Evolutionary conservation across 2,888 invertebrate species (phyloP), one percentile per base, ranked within the genome.

Genomic region (Leucozona laternaria): DNA sequence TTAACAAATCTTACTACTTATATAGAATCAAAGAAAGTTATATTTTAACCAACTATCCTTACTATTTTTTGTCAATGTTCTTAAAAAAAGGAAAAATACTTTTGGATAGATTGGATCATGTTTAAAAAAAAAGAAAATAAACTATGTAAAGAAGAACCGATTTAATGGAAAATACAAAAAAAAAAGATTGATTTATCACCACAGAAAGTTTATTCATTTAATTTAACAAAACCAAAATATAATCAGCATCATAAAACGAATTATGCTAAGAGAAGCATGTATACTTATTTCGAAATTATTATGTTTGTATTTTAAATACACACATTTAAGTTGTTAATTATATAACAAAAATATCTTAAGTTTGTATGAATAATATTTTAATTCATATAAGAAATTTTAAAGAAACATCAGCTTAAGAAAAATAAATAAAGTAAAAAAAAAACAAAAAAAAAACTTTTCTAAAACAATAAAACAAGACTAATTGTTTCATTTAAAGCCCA

Each of bases 1-100:
- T 57, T 75, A 76, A 77, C 50, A 50, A 58, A 84, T 66, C 75
- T 71, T 53, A 50, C 40, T 40, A 43, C 17, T 4, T 15, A 15
- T 60, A 34, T 1, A 28, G n/a, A n/a, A n/a, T n/a, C n/a, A n/a
- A 53, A 28, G 2, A 57, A 31, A 57, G 6, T 15, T 50, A 15
- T 50, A 13, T 55, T 55, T n/a, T 40, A 53, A n/a, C n/a, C 31
- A 31, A 17, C 57, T 57, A 55, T 55, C 31, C 28, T 17, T 8
- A 55, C 10, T 55, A 55, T 55, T 31, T 55, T 28, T 28, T 55
- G n/a, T 28, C 55, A 55, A 55, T 17, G 17, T 34, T 57, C 31
- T 57, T 3, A 3, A n/a, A 55, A 28, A 55, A 55, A 3, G 28
- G 8, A 17, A 57, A 57, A 57, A 57, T 57, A 34, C n/a, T 17